Conservation (phyloP, 2,888 invertebrate species). For the Leucophenga maculata region DNA sequence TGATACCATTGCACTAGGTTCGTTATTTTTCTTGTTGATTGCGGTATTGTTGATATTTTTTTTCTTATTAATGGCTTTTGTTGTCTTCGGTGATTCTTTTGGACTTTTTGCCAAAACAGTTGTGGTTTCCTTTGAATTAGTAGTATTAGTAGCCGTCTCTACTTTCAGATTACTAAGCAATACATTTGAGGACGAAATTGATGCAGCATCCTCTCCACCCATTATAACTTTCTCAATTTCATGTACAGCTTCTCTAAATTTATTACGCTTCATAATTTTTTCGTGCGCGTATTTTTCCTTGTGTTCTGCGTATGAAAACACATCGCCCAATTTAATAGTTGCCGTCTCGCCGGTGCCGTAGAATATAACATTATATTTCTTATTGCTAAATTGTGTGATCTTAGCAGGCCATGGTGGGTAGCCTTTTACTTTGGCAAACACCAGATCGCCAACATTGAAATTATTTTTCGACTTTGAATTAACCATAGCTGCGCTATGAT, state of each 20-base stretch:
- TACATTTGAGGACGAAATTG: no score
- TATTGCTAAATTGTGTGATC: conserved; percentile 71
- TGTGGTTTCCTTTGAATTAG: no score
- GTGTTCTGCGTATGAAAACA: conserved; percentile 87
- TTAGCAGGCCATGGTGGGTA: conserved; percentile 97
- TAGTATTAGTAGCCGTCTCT: no score
- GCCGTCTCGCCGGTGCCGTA: conserved; percentile 95
- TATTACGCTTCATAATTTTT: conserved; percentile 83
- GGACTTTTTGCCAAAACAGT: no score
- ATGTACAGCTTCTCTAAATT: conserved; percentile 89
- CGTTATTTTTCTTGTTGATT: no score
- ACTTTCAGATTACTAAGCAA: no score
- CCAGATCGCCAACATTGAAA: conserved; percentile 88
- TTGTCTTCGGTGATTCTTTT: no score
- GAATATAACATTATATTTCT: conserved; percentile 90
- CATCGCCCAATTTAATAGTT: conserved; percentile 86
- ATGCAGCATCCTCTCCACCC: conserved; percentile 73
- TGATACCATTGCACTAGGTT: no score
- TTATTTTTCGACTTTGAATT: conserved; percentile 64
- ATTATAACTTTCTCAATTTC: conserved; percentile 83
- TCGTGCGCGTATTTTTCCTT: conserved; percentile 80
- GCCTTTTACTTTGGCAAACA: conserved; percentile 97
- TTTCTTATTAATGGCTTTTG: no score
- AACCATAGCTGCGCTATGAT: no score
- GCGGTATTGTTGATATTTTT: no score